Evolutionary conservation across 2,113 vertebrate genomes (phyloP).

Genomic region (Zingel zingel): DNA sequence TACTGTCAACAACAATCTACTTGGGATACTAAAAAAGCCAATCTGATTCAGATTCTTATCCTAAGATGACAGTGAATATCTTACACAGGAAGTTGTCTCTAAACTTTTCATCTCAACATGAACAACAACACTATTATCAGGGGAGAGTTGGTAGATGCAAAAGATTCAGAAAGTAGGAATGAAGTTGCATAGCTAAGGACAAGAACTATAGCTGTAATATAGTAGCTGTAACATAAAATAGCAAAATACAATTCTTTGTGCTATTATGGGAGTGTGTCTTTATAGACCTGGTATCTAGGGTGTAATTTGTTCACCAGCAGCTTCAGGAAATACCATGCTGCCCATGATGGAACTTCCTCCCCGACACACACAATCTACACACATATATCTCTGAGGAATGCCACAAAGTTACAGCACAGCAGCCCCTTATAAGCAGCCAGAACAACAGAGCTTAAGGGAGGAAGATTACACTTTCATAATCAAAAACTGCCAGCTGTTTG

Average conservation of each 20-base stretch:
- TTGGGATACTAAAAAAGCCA: neutral
- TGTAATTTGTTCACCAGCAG: slow-evolving; percentile 64
- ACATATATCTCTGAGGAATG: slow-evolving; percentile 30
- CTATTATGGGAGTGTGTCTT: slow-evolving; percentile 12
- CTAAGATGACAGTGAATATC: neutral
- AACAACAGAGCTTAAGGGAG: neutral
- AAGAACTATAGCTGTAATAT: neutral
- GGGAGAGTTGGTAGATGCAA: slow-evolving; percentile 1
- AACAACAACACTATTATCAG: neutral
- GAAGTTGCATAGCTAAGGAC: neutral
- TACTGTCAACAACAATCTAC: neutral
- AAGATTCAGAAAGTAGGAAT: neutral
- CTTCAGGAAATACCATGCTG: slow-evolving; percentile 82
- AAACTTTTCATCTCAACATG: neutral
- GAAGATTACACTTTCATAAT: neutral
- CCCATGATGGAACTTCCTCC: slow-evolving; percentile 73
- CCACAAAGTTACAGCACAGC: slow-evolving; percentile 5
- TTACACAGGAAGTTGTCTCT: neutral
- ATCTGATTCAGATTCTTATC: neutral
- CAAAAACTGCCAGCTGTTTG: slow-evolving; percentile 5
- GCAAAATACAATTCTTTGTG: neutral
- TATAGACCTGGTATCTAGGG: slow-evolving; percentile 15
- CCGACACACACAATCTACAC: slow-evolving; percentile 11
- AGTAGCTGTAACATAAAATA: neutral
- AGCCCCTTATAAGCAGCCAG: neutral